Evolutionary conservation across 2,113 vertebrate genomes (phyloP), one percentile per base, ranked within the genome.

Genomic region (Clarias batrachus): DNA sequence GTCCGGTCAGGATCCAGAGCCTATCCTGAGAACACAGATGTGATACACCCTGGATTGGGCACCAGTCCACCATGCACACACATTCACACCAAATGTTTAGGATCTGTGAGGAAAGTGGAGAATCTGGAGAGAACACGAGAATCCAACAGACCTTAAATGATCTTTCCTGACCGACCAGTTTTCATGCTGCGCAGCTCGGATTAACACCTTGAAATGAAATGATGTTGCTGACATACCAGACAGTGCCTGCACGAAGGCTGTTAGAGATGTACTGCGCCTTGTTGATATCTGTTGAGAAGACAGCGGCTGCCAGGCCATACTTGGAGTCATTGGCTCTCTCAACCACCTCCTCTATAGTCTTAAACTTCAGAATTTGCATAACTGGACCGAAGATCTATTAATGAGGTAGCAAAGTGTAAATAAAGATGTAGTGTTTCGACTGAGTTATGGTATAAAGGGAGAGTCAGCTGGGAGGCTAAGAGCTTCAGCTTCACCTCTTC

Each of bases 341-440:
- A 1, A 99, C 86, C 0, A 96, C 97, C 88, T 99, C 98, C 90
- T 99, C 97, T 0, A 99, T 79, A 0, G 94, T 95, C 89, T 96
- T 97, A 90, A 99, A 99, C 91, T 97, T 99, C 48, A 99, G 90
- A 81, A 99, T 96, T 94, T 99, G 98, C 98, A 99, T 99, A 65
- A 99, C 98, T 0, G 98, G 98, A 56, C 98, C 98, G 56, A 99
- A 99, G 83, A 99, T 99, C 98, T 99, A 88, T 88, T 14, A 83
- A 62, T 62, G 66, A 17, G 6, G n/a, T 4, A 88, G 27, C 19
- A 62, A 81, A 37, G 10, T 37, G 2, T 81, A 57, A 41, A 21
- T 33, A 3, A 14, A 12, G 2, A 37, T 33, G 21, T 80, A 33
- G 33, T 16, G 21, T 16, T 76, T n/a, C 23, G n/a, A 2, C 3